These are phyloP conservation scores for Campylorhamphus procurvoides DNA, from an alignment of 2,113 vertebrate genomes.

Conservation along the genomic window DNA sequence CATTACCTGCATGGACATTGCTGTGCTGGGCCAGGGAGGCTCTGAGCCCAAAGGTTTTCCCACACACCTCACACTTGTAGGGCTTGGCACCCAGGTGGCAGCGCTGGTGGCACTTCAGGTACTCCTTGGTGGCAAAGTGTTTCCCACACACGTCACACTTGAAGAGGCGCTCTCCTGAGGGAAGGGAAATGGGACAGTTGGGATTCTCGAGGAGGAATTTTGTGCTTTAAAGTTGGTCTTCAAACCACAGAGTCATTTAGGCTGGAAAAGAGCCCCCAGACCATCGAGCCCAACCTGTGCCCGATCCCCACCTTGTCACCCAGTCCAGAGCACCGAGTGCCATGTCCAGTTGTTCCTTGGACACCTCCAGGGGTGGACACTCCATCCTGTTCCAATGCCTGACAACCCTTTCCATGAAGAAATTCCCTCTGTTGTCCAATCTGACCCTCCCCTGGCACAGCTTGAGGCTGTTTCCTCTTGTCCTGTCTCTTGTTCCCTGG, in stretches of 20 bases:
- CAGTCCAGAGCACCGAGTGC: not conserved
- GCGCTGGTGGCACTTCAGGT: conserved; percentile 70
- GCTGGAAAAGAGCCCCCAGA: not conserved
- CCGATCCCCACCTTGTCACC: rapidly evolving
- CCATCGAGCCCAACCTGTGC: rapidly evolving
- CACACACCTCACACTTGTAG: conserved; percentile 61
- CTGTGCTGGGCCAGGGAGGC: conserved; percentile 72
- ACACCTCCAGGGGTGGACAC: no score
- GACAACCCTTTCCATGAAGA: not conserved
- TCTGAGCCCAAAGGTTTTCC: conserved; percentile 66
- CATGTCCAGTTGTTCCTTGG: not conserved
- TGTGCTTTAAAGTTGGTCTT: not conserved
- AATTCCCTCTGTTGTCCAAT: not conserved
- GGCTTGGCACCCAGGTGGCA: conserved; percentile 73
- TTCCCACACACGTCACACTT: conserved; percentile 68
- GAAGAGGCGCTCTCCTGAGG: conserved; percentile 70
- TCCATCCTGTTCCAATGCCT: not conserved
- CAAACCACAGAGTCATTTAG: not conserved
- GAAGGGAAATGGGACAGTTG: rapidly evolving
- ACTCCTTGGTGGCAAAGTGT: conserved; percentile 71
- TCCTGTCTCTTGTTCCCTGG: no score
- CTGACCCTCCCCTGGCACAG: not conserved
- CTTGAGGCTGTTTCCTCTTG: not conserved
- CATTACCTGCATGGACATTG: conserved; percentile 68
- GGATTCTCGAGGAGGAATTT: not conserved